phyloP scores from a whole-genome alignment of 2,888 invertebrate species.

The Daptonema setosum region DNA sequence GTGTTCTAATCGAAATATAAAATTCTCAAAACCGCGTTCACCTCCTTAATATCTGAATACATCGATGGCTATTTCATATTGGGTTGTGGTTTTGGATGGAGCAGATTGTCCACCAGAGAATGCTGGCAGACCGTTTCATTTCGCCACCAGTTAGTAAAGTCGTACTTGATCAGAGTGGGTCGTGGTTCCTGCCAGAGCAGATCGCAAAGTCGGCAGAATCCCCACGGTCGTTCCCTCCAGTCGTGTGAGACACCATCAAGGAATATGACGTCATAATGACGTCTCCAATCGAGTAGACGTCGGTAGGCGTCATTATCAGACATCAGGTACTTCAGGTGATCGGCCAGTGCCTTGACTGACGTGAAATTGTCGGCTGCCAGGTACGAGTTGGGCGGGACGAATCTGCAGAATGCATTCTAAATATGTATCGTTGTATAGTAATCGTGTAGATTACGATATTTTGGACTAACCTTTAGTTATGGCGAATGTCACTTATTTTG shows the following conservation, averaged over 20 bases:
- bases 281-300: background rate
- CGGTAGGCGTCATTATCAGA: background rate
- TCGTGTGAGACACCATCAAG: conserved; percentile 13
- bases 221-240: conserved; percentile 22
- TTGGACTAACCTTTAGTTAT: no score
- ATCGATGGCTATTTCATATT: no score
- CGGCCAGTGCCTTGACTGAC: background rate
- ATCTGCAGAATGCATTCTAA: no score
- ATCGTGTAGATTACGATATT: no score
- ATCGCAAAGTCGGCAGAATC: conserved; percentile 20
- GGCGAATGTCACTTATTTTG: no score
- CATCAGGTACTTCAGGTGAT: background rate
- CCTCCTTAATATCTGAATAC: no score
- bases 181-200: background rate
- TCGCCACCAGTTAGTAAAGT: background rate
- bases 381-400: background rate
- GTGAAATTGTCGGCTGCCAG: background rate
- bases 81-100: no score
- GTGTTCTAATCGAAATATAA: no score
- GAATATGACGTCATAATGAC: background rate
- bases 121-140: background rate
- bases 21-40: no score
- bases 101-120: background rate
- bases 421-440: no score
- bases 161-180: background rate